Evolutionary conservation across 2,888 invertebrate genomes (phyloP).

Genomic region (Steinernema hermaphroditum): DNA sequence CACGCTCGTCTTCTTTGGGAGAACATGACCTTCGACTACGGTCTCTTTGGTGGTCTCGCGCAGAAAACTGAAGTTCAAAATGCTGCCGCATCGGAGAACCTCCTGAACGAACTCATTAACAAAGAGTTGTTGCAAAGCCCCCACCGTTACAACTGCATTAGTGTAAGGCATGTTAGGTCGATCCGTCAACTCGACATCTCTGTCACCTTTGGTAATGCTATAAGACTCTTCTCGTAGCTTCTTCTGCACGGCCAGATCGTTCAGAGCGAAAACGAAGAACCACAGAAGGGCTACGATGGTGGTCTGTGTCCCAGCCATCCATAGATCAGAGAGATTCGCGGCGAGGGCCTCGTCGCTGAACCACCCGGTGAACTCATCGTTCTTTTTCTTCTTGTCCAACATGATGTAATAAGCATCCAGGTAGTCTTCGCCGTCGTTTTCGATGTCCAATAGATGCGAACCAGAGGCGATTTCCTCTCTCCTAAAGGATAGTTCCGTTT

Average conservation of each 20-base stretch:
- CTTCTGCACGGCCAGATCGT: not conserved
- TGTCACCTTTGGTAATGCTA: not conserved
- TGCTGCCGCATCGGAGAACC: not conserved
- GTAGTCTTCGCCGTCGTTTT: slow-evolving; percentile 41
- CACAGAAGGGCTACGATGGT: not conserved
- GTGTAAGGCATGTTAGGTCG: not conserved
- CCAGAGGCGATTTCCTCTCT: slow-evolving; percentile 37
- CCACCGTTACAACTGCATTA: not conserved
- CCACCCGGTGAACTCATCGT: slow-evolving; percentile 31
- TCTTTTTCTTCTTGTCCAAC: slow-evolving; percentile 41
- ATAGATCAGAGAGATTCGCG: not conserved
- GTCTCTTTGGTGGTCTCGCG: slow-evolving; percentile 1
- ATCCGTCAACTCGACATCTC: not conserved
- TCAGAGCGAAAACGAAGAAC: not conserved
- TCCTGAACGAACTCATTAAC: not conserved
- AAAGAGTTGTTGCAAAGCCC: not conserved
- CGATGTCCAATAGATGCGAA: slow-evolving; percentile 33
- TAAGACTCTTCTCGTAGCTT: not conserved
- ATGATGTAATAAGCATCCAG: slow-evolving; percentile 42
- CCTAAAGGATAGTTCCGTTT: slow-evolving; percentile 29
- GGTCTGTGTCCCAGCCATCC: not conserved
- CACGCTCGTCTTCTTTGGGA: not conserved
- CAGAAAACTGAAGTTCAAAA: slow-evolving; percentile 9
- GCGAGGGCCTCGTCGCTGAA: slow-evolving; percentile 10
- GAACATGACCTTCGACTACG: not conserved